Base-by-base conservation (phyloP, 2,888 invertebrate genomes). In the Lordiphosa fenestrarum region DNA sequence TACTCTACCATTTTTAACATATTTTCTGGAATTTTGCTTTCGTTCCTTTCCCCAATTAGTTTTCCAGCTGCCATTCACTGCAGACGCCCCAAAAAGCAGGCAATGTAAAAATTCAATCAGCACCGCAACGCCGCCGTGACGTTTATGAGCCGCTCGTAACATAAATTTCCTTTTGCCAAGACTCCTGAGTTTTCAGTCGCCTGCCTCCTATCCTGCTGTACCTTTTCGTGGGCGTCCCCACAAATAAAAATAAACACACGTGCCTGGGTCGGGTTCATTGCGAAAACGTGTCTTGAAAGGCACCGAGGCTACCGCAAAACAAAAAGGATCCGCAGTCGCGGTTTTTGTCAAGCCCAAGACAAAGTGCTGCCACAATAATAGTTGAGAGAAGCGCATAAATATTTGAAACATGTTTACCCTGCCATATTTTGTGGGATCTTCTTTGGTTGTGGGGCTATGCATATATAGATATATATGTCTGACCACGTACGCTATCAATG, bases 161-260 rank as follows among this genome's bases (percentile, higher is more conserved):
- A 77, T 74, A 74, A 77, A 75, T 78, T 74, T 53, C 10, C 10
- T 30, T 30, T 40, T 44, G 48, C 46, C 41, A 55, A 10, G 25
- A 53, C 40, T 35, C 37, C 39, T 30, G 37, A 35, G 21, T 19
- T 35, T 42, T 33, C 25, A 25, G 25, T 6, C 44, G 12, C 46
- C 41, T 59, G 12, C 46, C 41, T 59, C 46, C 46, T 25, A 15
- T 19, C 41, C 23, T 35, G 37, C n/a, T 41, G 36, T 38, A 59
- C 42, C 60, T 58, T 60, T 46, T 30, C 46, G 44, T 36, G 51
- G 35, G 23, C 23, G 66, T 30, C 70, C 15, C 15, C 72, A 66
- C 76, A 80, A 73, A 82, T 73, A 83, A 83, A 69, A 70, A 73
- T 73, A 75, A 69, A 65, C 66, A 76, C 82, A 77, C 74, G 74